Evolutionary conservation across 2,797 vertebrate genomes (phyloP), one percentile per base, ranked within the genome.

Genomic region (Hippopotamyrus pictus): DNA sequence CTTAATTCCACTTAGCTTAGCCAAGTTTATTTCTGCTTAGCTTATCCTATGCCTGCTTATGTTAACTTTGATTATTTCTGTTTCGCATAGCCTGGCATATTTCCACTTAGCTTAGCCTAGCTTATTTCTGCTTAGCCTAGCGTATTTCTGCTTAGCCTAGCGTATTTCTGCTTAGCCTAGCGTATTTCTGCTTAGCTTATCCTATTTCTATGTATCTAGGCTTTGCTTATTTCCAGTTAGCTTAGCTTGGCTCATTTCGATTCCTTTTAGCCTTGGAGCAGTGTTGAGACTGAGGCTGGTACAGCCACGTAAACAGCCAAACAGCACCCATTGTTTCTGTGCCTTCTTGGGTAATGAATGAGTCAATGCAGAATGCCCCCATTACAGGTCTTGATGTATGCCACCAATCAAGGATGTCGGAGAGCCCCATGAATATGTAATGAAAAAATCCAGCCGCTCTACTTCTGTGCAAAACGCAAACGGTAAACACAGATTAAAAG

Each of bases 351-450:
- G 95, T 94, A 95, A 54, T 88, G 86, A n/a, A 62, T 14, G n/a
- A 37, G 37, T 88, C 59, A 17, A 50, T 65, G 41, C 57, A 57
- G 41, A 84, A 53, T 9, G 51, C 53, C 22, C 44, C 5, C 94
- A 93, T 95, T 96, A 44, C 96, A 94, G 94, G 96, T 48, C 82
- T 96, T 96, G 95, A 95, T 94, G 95, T 95, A 94, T 95, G 95
- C 95, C 95, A 95, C 94, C 94, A 92, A 94, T 93, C 94, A 94
- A 94, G 95, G 94, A 94, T 93, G 95, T 93, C 94, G 94, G 95
- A 95, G 95, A 2, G 48, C 50, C 41, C 96, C 95, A 96, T 96
- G 96, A 96, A 96, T 96, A 96, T 95, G 95, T 95, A 96, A 96
- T 94, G 95, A 94, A 96, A 95, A 50, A 53, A 50, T 96, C 95